Evolutionary conservation across 92 coral and sea anemone species (phyloP).

Genomic region (Zoanthus sansibaricus): DNA sequence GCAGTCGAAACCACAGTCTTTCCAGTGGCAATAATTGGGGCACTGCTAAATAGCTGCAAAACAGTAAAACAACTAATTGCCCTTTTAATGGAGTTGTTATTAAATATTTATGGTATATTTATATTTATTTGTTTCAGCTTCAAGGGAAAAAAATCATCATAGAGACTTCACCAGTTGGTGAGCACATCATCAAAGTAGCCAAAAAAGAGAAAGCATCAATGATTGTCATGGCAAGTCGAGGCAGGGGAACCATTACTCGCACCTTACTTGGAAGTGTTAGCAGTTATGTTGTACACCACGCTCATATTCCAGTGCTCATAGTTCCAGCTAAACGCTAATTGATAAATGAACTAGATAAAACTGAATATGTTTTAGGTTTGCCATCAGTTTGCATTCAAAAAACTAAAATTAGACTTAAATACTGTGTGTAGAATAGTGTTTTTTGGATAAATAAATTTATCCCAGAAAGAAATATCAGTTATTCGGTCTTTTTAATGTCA

Average conservation of each 20-base stretch:
- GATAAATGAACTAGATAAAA: not conserved
- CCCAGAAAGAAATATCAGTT: no score
- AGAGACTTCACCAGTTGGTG: conserved; percentile 23
- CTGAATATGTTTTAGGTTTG: not conserved
- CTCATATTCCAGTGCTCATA: conserved; percentile 2
- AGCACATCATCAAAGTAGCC: conserved; percentile 34
- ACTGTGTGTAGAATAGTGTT: no score
- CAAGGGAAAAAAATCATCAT: conserved; percentile 19
- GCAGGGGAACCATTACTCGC: conserved; percentile 15
- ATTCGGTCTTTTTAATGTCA: no score
- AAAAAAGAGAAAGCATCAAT: conserved; percentile 27
- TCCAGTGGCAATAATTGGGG: no score
- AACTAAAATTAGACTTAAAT: no score
- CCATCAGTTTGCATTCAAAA: not conserved
- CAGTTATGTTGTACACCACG: conserved; percentile 38
- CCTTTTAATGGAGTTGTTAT: no score
- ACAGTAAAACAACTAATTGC: no score
- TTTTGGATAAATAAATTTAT: no score
- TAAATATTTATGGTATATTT: no score
- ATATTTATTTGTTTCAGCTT: conserved; percentile 6
- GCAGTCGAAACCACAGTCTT: no score
- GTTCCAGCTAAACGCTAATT: conserved; percentile 7
- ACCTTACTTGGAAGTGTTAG: conserved; percentile 43
- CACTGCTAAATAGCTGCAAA: no score
- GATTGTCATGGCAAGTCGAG: conserved; percentile 38